Percentiles rank a stretch among this genome's conserved stretches.
These are phyloP conservation scores for Holocentrus rufus DNA, from an alignment of 2,797 vertebrate species.

Conservation along the genomic window DNA sequence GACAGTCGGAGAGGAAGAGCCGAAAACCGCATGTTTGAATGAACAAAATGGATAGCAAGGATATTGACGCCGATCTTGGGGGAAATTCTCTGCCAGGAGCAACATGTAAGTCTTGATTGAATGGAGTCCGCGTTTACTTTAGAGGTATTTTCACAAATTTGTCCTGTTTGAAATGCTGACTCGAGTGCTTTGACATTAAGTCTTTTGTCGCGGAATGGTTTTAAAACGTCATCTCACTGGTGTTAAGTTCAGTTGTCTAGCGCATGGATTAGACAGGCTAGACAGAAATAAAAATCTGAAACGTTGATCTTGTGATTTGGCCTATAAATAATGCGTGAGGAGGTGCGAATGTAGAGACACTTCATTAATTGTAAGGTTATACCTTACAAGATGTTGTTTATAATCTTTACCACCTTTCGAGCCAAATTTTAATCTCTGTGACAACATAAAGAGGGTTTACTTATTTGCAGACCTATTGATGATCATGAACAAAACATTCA, in stretches of 20 bases:
- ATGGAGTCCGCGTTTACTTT: not conserved
- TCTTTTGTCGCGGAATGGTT: not conserved
- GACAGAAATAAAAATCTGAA: not conserved
- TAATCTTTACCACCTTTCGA: slow-evolving; percentile 1
- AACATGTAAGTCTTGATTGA: slow-evolving; percentile 75
- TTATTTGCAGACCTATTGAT: not conserved
- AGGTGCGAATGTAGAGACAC: slow-evolving; percentile 13
- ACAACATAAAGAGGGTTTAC: slow-evolving; percentile 1
- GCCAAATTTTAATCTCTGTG: slow-evolving; percentile 25
- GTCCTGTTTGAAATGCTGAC: not conserved
- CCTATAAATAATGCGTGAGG: slow-evolving; percentile 34
- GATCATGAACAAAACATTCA: not conserved
- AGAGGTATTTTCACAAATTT: not conserved
- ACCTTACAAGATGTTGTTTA: slow-evolving; percentile 14
- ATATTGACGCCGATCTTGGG: slow-evolving; percentile 67
- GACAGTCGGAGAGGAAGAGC: slow-evolving; percentile 61
- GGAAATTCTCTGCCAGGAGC: slow-evolving; percentile 58
- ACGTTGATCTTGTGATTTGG: not conserved
- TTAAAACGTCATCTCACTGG: not conserved
- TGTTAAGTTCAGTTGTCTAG: slow-evolving; percentile 13
- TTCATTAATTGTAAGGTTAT: not conserved
- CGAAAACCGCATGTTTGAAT: slow-evolving; percentile 75
- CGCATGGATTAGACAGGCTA: not conserved
- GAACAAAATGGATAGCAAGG: slow-evolving; percentile 74
- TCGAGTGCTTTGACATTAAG: slow-evolving; percentile 36